Conservation (phyloP, 1,140 invertebrate genomes). For the Euwallacea fornicatus region DNA sequence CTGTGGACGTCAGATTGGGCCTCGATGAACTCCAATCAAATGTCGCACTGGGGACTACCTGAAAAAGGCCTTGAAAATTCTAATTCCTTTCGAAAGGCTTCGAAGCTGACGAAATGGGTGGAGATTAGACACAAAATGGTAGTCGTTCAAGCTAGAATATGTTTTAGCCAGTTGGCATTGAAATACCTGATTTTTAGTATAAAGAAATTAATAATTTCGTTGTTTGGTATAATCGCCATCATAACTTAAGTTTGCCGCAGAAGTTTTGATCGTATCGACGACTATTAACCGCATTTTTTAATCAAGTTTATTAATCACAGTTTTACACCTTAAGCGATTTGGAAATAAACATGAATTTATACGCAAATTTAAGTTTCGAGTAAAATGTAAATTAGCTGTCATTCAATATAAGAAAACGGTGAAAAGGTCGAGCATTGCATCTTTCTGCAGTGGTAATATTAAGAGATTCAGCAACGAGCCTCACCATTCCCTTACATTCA, state of each 20-base stretch:
- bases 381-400: no score
- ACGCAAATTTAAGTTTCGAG: no score
- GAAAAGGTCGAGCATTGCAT: no score
- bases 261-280: no score
- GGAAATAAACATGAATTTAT: no score
- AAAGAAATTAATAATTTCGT: background rate
- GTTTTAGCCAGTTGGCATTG: conserved; percentile 29
- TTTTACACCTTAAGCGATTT: no score
- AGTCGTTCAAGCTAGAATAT: conserved; percentile 16
- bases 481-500: no score
- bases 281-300: no score
- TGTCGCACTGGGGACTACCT: conserved; percentile 19
- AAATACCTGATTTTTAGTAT: conserved; percentile 8
- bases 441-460: no score
- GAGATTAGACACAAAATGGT: conserved; percentile 36
- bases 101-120: conserved; percentile 29
- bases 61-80: conserved; percentile 31
- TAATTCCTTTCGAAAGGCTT: conserved; percentile 31
- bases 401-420: no score
- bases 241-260: background rate
- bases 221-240: conserved; percentile 1
- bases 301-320: no score
- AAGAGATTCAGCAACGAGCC: no score
- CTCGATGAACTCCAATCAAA: conserved; percentile 16
- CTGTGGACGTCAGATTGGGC: conserved; percentile 16